Evolutionary conservation across 2,113 vertebrate genomes (phyloP).

Genomic region (Cacatua alba): DNA sequence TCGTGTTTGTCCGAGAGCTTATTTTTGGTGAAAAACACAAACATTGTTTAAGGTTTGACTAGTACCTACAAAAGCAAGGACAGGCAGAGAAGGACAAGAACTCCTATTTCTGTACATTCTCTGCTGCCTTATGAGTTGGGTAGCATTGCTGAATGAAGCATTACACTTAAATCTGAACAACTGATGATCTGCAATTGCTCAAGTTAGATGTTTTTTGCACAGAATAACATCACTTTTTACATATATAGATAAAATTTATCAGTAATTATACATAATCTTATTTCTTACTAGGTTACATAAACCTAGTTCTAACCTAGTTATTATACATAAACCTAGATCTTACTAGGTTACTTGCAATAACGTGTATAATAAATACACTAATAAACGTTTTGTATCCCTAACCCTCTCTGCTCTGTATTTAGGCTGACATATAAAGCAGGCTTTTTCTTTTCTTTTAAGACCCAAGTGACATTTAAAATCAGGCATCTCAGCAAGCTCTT

Average conservation of each 20-base stretch:
- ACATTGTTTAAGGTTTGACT: slow-evolving; percentile 45
- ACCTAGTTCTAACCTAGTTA: not conserved
- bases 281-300: not conserved
- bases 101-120: not conserved
- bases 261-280: not conserved
- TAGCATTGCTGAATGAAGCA: not conserved
- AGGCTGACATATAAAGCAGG: not conserved
- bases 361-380: not conserved
- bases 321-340: not conserved
- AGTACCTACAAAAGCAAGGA: slow-evolving; percentile 1
- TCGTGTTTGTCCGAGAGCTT: slow-evolving; percentile 45
- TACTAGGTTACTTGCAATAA: not conserved
- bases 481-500: not conserved
- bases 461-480: not conserved
- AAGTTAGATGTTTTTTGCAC: not conserved
- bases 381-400: not conserved
- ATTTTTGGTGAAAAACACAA: slow-evolving; percentile 36
- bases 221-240: not conserved
- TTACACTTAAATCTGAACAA: not conserved
- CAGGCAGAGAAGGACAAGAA: not conserved
- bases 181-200: not conserved
- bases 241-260: not conserved
- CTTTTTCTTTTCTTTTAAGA: not conserved
- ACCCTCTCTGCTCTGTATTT: not conserved
- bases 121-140: not conserved